Percentiles rank a stretch among this genome's conserved stretches.
phyloP scores from a whole-genome alignment of 2,797 vertebrate species.

The Sciurus vulgaris region DNA sequence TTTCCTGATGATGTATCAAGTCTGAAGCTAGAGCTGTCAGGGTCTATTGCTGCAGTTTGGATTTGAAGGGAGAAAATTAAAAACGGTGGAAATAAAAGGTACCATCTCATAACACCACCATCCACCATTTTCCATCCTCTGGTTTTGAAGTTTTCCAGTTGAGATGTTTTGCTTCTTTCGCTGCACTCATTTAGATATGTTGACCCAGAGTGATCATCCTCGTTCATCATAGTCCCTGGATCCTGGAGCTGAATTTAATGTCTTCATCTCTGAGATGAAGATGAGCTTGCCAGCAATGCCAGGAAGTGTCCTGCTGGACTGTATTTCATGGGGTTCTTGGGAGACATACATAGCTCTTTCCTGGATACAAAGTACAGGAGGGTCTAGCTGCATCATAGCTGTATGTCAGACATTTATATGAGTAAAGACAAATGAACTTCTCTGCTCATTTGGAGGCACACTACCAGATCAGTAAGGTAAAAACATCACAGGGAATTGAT shows the following conservation, averaged over 20 bases:
- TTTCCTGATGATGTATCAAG: constrained; percentile 87
- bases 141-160: constrained; percentile 58
- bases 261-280: not conserved
- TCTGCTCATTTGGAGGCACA: not conserved
- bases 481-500: not conserved
- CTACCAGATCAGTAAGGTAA: not conserved
- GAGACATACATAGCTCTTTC: not conserved
- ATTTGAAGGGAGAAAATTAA: constrained; percentile 82
- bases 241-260: not conserved
- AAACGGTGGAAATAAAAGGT: constrained; percentile 37
- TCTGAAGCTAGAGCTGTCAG: constrained; percentile 86
- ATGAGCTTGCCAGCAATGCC: not conserved
- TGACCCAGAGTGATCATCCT: not conserved
- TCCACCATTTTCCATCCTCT: not conserved
- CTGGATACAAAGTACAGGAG: not conserved
- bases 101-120: not conserved
- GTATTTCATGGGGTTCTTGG: not conserved
- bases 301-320: not conserved
- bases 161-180: constrained; percentile 31
- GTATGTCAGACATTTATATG: not conserved
- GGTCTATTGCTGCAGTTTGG: constrained; percentile 82
- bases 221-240: not conserved
- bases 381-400: not conserved
- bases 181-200: accelerated
- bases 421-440: not conserved